phyloP scores from a whole-genome alignment of 2,888 invertebrate species.

The Tillus elongatus region DNA sequence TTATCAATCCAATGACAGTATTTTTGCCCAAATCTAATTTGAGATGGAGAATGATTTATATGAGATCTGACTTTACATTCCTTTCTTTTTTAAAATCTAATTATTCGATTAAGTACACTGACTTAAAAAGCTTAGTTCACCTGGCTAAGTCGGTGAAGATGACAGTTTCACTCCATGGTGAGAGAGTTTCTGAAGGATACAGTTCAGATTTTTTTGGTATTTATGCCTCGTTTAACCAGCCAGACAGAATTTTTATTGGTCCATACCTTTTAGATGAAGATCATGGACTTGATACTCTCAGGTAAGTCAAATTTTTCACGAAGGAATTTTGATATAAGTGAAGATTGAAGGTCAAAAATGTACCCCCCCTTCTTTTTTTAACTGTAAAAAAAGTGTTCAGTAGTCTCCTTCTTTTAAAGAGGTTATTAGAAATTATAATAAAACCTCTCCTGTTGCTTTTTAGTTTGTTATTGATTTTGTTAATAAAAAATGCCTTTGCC shows the following conservation, averaged over 20 bases:
- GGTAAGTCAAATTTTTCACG: too few species aligned
- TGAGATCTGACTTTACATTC: constrained; percentile 48
- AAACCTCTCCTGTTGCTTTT: too few species aligned
- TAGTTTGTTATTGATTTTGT: too few species aligned
- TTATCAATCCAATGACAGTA: too few species aligned
- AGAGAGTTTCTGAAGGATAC: constrained; percentile 23
- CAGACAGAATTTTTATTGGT: constrained; percentile 37
- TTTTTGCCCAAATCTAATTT: too few species aligned
- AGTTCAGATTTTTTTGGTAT: constrained; percentile 31
- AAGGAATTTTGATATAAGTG: too few species aligned
- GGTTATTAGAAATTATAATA: too few species aligned
- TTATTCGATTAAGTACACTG: constrained; percentile 47
- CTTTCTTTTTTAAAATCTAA: constrained; percentile 45
- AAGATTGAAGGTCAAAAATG: too few species aligned
- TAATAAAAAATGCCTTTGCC: too few species aligned
- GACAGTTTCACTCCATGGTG: constrained; percentile 42
- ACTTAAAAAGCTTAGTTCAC: constrained; percentile 44
- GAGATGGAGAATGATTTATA: constrained; percentile 49
- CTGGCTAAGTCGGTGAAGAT: constrained; percentile 43
- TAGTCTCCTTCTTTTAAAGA: too few species aligned
- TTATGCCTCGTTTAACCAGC: constrained; percentile 32
- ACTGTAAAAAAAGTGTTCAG: too few species aligned
- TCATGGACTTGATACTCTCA: constrained; percentile 32
- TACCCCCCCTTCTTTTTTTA: too few species aligned
- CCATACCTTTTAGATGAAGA: constrained; percentile 33